Evolutionary conservation across 2,113 vertebrate species (phyloP).

Genomic region (Bungarus multicinctus): DNA sequence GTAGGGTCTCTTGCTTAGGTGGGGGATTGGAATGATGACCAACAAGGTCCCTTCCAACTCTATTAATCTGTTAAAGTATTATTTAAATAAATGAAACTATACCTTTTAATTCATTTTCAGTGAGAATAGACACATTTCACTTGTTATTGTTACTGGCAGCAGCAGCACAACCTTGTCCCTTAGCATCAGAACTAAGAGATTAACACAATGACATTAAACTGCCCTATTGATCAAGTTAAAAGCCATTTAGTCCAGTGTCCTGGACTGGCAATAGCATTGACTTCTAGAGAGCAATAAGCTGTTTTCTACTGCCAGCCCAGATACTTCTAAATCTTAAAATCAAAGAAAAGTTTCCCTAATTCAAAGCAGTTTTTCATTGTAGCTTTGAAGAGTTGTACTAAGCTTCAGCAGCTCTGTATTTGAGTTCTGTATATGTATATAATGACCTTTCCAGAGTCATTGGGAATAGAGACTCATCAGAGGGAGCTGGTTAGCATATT

Average conservation of each 20-base stretch:
- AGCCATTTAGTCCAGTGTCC: neutral
- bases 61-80: slow-evolving; percentile 20
- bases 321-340: neutral
- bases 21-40: too few species aligned
- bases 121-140: slow-evolving; percentile 11
- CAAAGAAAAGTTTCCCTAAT: neutral
- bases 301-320: fast-evolving
- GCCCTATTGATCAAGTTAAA: neutral
- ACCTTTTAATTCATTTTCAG: neutral
- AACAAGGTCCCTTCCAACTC: too few species aligned
- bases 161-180: slow-evolving; percentile 22
- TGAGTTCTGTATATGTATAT: neutral
- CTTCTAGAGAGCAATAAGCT: neutral
- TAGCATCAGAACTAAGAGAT: neutral
- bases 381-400: neutral
- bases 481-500: neutral
- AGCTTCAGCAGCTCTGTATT: neutral
- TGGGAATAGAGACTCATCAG: neutral
- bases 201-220: neutral
- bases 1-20: too few species aligned
- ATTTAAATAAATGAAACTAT: slow-evolving; percentile 17
- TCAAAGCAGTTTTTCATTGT: neutral
- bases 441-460: neutral
- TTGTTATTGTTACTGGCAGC: slow-evolving; percentile 18
- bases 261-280: neutral